Evolutionary conservation across 2,113 vertebrate genomes (phyloP).

Genomic region (Coptodon bakossiorum): DNA sequence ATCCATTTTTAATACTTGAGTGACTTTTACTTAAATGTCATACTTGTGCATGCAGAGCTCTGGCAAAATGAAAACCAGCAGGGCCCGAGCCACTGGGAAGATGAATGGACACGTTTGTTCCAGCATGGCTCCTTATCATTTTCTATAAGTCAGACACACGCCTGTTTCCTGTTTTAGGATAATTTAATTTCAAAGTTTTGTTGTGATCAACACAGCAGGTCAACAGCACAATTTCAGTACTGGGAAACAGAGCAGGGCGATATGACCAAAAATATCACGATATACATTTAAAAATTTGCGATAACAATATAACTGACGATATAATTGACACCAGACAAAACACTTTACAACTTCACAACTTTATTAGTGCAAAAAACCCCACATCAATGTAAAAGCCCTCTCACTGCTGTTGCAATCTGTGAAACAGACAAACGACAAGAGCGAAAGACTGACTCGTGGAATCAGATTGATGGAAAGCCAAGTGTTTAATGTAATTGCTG

Average conservation of each 20-base stretch:
- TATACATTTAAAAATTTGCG: no score
- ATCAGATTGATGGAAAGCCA: not conserved
- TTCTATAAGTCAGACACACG: not conserved
- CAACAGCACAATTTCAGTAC: not conserved
- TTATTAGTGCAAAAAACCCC: no score
- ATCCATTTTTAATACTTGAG: constrained; percentile 35
- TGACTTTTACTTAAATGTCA: constrained; percentile 50
- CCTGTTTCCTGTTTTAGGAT: not conserved
- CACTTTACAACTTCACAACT: no score
- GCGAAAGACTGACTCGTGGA: not conserved
- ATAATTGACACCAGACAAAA: no score
- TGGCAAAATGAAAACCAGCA: not conserved
- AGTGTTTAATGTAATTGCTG: not conserved
- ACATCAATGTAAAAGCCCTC: not conserved
- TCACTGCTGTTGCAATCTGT: not conserved
- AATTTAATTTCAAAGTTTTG: not conserved
- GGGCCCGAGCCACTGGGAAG: not conserved
- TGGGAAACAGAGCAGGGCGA: not conserved
- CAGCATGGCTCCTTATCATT: not conserved
- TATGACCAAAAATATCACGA: no score
- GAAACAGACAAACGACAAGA: not conserved
- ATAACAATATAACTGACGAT: no score
- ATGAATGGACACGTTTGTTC: constrained; percentile 8
- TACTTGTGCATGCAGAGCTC: not conserved
- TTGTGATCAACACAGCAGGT: not conserved